These are phyloP conservation scores for Agrochola lychnidis DNA, from an alignment of 2,888 invertebrate species.

Conservation along the genomic window DNA sequence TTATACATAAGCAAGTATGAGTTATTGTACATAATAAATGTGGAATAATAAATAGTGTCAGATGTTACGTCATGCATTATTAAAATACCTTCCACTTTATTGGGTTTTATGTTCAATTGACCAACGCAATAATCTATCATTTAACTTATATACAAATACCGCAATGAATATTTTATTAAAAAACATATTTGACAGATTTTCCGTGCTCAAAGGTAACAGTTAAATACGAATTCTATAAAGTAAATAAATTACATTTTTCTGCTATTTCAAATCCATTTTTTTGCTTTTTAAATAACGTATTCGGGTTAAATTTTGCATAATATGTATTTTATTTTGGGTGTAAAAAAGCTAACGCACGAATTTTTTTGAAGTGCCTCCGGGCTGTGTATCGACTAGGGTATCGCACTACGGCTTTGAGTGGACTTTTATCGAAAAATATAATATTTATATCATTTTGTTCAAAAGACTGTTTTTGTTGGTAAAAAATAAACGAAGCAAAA, in stretches of 20 bases:
- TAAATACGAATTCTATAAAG: constrained; percentile 1
- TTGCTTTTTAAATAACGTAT: neutral
- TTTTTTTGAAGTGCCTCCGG: constrained; percentile 29
- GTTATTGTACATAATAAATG: neutral
- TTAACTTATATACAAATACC: neutral
- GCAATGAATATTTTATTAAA: neutral
- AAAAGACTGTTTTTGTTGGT: neutral
- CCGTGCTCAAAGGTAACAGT: neutral
- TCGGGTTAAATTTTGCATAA: constrained; percentile 22
- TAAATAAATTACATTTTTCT: neutral
- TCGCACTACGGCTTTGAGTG: constrained; percentile 9
- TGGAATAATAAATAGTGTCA: neutral
- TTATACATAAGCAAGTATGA: neutral
- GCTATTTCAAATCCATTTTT: constrained; percentile 9
- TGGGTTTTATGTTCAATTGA: neutral
- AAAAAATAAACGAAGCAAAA: neutral
- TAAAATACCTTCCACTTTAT: neutral
- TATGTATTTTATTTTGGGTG: constrained; percentile 8
- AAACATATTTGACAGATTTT: neutral
- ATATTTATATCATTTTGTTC: neutral
- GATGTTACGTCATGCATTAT: neutral
- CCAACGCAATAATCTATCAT: neutral
- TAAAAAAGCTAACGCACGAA: constrained; percentile 33
- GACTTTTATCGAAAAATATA: constrained; percentile 31
- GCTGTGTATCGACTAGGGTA: constrained; percentile 31